Conservation (phyloP, 2,888 invertebrate species). For the Hemistola chrysoprasaria region DNA sequence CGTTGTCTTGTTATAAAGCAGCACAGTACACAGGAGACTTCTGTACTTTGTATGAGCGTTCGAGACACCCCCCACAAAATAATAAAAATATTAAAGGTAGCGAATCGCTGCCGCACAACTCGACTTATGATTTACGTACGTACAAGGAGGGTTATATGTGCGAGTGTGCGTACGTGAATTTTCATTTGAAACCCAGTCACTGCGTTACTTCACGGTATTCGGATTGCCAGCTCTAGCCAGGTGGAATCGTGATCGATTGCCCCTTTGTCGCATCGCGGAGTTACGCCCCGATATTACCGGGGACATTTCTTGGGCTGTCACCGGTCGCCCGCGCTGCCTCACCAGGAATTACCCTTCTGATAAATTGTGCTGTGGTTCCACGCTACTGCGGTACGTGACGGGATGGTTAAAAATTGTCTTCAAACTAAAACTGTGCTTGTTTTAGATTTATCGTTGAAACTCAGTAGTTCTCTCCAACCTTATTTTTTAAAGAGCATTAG, state of each 20-base stretch:
- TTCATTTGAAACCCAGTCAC: conserved; percentile 2
- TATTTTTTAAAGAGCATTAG: too few species aligned
- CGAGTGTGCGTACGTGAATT: neutral
- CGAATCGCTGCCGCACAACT: too few species aligned
- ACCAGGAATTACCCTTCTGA: conserved; percentile 53
- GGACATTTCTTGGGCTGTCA: conserved; percentile 63
- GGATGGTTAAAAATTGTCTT: conserved; percentile 20
- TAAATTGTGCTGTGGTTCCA: conserved; percentile 49
- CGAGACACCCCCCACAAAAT: too few species aligned
- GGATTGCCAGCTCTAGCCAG: conserved; percentile 62
- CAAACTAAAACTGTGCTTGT: conserved; percentile 3
- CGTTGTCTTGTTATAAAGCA: too few species aligned
- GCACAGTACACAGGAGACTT: too few species aligned
- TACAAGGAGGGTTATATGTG: too few species aligned
- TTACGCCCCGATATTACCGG: conserved; percentile 51
- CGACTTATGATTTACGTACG: too few species aligned
- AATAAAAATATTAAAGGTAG: too few species aligned
- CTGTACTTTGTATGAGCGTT: too few species aligned
- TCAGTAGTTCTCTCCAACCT: conserved; percentile 2
- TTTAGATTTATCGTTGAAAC: neutral
- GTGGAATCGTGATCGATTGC: conserved; percentile 74
- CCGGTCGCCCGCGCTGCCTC: conserved; percentile 54
- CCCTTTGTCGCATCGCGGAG: conserved; percentile 58
- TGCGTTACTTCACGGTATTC: conserved; percentile 29
- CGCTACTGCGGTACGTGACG: conserved; percentile 34